Evolutionary conservation across 2,888 invertebrate species (phyloP), one percentile per base, ranked within the genome.

Genomic region (Antheraea assamensis): DNA sequence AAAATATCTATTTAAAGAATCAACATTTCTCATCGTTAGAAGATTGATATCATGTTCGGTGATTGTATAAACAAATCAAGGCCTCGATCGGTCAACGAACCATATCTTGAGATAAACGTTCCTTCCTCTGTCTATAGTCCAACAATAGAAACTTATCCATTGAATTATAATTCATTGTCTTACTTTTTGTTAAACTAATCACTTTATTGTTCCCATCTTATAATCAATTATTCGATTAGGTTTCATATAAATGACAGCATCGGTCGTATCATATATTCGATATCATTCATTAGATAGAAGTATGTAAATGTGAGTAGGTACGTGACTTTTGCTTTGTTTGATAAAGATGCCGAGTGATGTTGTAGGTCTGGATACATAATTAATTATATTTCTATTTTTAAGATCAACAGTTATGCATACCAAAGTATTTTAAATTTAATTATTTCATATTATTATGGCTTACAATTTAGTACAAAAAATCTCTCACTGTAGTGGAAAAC

Each of bases 181-280:
- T 89, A 90, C 89, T 91, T 94, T 93, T 93, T 92, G 92, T 94
- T 88, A 83, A 90, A 92, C 93, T 94, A 94, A 94, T 94, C 93
- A 93, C 92, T 94, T 92, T 91, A 94, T 94, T 94, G 94, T 94
- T 94, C 90, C 87, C 87, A 86, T 91, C 88, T 88, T 90, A 89
- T 92, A 94, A 94, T 94, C 94, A 94, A 94, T 94, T 94, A 94
- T 89, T 93, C 92, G 91, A 92, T 94, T 93, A 92, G 87, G 87
- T 93, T 92, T 90, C 90, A 87, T 89, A 91, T 91, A 91, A 90
- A 90, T 86, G 91, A 88, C 91, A 87, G 88, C 84, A 85, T 83
- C 84, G 81, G 82, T 90, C 89, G 81, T 88, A 88, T 92, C 89
- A 77, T 88, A 90, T 90, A 87, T 84, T 87, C 84, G 80, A 84